A percentile compares a stretch with the other conserved stretches of the same genome.
Evolutionary conservation across 2,888 invertebrate genomes (phyloP).

Genomic region (Matsumyia berberina): DNA sequence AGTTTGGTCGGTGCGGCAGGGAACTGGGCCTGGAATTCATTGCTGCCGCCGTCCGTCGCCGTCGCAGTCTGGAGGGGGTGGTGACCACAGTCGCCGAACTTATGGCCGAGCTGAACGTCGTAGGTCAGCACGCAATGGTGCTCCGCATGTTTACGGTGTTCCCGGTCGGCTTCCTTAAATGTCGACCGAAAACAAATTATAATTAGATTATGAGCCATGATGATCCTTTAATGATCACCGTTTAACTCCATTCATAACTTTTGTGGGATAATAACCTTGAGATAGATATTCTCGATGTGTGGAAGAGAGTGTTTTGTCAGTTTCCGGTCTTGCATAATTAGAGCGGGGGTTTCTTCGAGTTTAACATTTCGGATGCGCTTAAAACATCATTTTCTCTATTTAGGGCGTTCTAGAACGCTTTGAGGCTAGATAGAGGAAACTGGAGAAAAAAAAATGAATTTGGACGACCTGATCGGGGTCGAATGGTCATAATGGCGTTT

Average conservation of each 20-base stretch:
- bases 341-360: conserved; percentile 35
- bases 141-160: conserved; percentile 34
- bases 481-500: conserved; percentile 57
- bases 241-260: conserved; percentile 80
- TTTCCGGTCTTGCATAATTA: conserved; percentile 75
- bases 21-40: background rate
- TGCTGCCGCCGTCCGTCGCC: conserved; percentile 15
- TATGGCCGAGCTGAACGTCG: conserved; percentile 56
- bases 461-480: conserved; percentile 19
- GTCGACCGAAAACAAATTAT: conserved; percentile 81
- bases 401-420: conserved; percentile 22
- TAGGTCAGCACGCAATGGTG: conserved; percentile 71
- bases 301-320: conserved; percentile 60
- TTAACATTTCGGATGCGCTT: conserved; percentile 54
- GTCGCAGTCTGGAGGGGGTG: conserved; percentile 68
- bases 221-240: conserved; percentile 84
- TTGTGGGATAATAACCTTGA: conserved; percentile 72
- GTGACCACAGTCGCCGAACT: conserved; percentile 74
- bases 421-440: conserved; percentile 8
- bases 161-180: conserved; percentile 67
- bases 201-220: conserved; percentile 84
- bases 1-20: conserved; percentile 23
- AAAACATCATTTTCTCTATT: conserved; percentile 71
- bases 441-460: conserved; percentile 6
- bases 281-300: conserved; percentile 43